A percentile compares a stretch with the other conserved stretches of the same genome.
These are phyloP conservation scores for Drosophila navojoa DNA, from an alignment of 1,140 invertebrate species.

Conservation along the genomic window DNA sequence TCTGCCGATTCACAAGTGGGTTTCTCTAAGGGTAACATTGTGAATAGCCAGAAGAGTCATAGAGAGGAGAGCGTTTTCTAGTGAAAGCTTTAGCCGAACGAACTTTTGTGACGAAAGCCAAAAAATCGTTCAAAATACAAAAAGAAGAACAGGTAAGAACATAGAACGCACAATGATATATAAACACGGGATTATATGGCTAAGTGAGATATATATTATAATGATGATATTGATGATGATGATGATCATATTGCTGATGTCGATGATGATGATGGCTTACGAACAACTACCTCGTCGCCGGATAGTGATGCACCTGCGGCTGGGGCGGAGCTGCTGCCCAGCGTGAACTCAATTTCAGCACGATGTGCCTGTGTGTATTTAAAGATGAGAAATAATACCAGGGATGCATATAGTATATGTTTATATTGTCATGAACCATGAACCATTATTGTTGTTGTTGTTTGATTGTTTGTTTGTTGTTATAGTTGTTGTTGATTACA, in stretches of 20 bases:
- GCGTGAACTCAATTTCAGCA: constrained; percentile 95
- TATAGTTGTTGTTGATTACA: constrained; percentile 32
- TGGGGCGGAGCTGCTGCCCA: constrained; percentile 86
- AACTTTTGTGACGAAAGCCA: constrained; percentile 4
- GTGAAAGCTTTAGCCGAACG: constrained; percentile 14
- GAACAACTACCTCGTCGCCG: constrained; percentile 73
- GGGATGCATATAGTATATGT: constrained; percentile 41
- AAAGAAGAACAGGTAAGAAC: constrained; percentile 6
- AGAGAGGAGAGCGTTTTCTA: neutral
- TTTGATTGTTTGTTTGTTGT: constrained; percentile 25
- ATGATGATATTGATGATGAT: neutral
- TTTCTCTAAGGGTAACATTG: neutral
- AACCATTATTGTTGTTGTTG: constrained; percentile 50
- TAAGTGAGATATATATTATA: neutral
- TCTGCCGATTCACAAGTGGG: neutral
- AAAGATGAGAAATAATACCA: constrained; percentile 67
- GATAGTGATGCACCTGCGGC: constrained; percentile 50
- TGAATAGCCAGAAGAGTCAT: neutral
- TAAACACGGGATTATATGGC: constrained; percentile 35
- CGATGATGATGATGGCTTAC: constrained; percentile 34
- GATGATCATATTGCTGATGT: neutral
- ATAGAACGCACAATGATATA: constrained; percentile 41
- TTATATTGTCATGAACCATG: constrained; percentile 63
- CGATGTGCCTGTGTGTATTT: constrained; percentile 90
- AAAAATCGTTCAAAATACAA: neutral